A percentile compares a stretch with the other conserved stretches of the same genome.
Conservation (phyloP, 2,888 invertebrate genomes). For the Lacanobia oleracea region DNA sequence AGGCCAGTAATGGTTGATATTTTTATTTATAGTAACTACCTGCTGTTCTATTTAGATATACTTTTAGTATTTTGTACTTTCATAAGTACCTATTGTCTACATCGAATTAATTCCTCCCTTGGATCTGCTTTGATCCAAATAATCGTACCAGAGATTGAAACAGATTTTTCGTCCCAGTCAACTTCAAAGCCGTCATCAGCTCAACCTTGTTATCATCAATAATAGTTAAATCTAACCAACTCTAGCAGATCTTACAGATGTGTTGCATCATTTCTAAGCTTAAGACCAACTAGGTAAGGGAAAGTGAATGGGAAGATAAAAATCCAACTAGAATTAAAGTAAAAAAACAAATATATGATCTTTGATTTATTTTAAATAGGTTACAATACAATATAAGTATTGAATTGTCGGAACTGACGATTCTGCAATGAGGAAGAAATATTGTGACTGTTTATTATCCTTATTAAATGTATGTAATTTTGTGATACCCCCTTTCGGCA, state of each 20-base stretch:
- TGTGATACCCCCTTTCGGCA: no score
- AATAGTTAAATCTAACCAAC: neutral
- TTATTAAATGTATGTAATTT: no score
- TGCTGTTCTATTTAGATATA: neutral
- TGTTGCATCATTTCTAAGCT: neutral
- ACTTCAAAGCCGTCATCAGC: neutral
- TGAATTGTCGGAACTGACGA: neutral
- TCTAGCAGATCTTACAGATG: neutral
- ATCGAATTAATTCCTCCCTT: neutral
- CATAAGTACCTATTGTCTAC: no score
- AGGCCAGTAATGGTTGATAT: constrained; percentile 2
- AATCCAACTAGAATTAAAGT: neutral
- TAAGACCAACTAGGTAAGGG: neutral
- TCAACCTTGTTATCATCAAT: neutral
- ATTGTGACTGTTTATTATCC: no score
- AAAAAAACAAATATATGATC: no score
- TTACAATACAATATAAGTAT: neutral
- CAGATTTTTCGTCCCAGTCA: neutral
- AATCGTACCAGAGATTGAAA: neutral
- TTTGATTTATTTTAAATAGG: no score
- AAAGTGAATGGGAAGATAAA: neutral
- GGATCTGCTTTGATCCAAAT: neutral
- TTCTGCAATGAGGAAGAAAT: neutral
- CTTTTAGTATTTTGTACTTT: neutral
- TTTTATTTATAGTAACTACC: constrained; percentile 16